phyloP scores from a whole-genome alignment of 2,797 vertebrate genomes.

The Halcyon chelicuti region DNA sequence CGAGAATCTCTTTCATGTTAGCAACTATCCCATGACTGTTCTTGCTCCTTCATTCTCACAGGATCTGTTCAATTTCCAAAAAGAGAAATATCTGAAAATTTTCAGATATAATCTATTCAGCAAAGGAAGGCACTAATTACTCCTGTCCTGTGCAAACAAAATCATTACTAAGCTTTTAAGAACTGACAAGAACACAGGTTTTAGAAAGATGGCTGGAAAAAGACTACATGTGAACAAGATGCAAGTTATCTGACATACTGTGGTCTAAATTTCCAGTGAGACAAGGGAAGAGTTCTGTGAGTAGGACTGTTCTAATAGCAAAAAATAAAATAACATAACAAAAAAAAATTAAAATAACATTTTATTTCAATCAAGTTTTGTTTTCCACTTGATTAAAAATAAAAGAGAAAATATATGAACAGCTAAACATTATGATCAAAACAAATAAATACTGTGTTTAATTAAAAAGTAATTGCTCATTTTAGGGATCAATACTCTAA shows the following conservation, averaged over 20 bases:
- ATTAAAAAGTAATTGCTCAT: background rate
- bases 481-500: background rate
- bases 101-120: background rate
- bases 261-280: background rate
- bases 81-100: background rate
- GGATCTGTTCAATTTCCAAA: background rate
- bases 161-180: background rate
- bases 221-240: background rate
- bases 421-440: background rate
- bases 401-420: background rate
- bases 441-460: background rate
- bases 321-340: no score
- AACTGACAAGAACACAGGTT: background rate
- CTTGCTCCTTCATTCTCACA: background rate
- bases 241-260: background rate
- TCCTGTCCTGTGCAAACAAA: background rate
- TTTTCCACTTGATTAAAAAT: background rate
- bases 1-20: background rate
- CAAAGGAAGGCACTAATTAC: background rate
- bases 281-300: background rate
- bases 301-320: background rate
- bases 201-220: background rate
- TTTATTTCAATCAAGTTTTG: background rate
- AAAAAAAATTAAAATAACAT: background rate
- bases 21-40: background rate